Evolutionary conservation across 1,140 invertebrate species (phyloP).

Genomic region (Stegodyphus mimosarum): DNA sequence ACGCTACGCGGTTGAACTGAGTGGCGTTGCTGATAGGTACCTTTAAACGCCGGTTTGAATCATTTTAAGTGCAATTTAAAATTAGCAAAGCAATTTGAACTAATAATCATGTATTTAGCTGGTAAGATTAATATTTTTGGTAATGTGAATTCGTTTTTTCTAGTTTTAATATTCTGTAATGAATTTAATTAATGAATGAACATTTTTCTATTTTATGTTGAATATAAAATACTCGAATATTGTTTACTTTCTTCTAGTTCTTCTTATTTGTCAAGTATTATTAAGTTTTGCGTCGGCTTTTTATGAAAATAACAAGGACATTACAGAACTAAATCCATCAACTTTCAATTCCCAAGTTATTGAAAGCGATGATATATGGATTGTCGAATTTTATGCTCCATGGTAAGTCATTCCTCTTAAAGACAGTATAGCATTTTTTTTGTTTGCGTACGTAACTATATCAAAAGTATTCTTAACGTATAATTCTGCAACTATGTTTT

Average conservation of each 20-base stretch:
- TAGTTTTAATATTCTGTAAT: background rate
- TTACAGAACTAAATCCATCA: conserved; percentile 87
- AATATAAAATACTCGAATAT: background rate
- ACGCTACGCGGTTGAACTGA: conserved; percentile 10
- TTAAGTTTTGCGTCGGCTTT: conserved; percentile 9
- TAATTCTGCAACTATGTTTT: too few relatives aligned
- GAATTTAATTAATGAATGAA: background rate
- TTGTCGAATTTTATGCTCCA: conserved; percentile 94
- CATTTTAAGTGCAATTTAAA: background rate
- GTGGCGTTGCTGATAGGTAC: background rate
- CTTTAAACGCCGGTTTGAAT: background rate
- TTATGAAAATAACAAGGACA: conserved; percentile 71
- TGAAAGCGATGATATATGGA: conserved; percentile 87
- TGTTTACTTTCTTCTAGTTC: conserved; percentile 1
- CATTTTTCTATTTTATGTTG: background rate
- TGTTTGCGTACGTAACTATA: too few relatives aligned
- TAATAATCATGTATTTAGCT: background rate
- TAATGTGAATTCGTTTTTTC: background rate
- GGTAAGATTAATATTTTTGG: background rate
- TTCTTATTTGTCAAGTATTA: background rate
- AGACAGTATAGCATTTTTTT: too few relatives aligned
- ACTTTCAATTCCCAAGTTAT: conserved; percentile 92
- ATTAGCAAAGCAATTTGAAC: background rate
- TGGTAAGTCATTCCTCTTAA: conserved; percentile 75
- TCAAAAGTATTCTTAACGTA: too few relatives aligned